phyloP scores from a whole-genome alignment of 2,113 vertebrate genomes.

The Pseudorhombus dupliciocellatus region DNA sequence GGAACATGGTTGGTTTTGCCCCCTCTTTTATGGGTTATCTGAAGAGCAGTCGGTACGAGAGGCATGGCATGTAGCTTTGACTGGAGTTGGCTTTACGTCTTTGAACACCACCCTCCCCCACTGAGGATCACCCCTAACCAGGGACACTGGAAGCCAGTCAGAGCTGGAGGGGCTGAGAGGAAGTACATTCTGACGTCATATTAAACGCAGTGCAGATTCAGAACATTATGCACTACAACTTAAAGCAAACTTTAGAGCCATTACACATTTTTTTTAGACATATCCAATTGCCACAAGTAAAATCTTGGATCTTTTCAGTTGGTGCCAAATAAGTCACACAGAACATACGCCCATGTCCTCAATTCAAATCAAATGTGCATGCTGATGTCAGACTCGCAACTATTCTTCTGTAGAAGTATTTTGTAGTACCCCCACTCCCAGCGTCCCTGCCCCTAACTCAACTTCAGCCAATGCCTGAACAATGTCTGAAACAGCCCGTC shows the following conservation, averaged over 20 bases:
- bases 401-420: no score
- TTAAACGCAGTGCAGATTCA: no score
- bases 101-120: constrained; percentile 35
- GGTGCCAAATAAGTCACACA: no score
- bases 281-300: no score
- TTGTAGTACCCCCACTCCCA: background rate
- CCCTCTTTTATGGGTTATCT: constrained; percentile 81
- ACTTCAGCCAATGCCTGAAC: constrained; percentile 70
- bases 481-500: constrained; percentile 55
- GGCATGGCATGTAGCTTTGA: constrained; percentile 71
- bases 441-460: constrained; percentile 47
- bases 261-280: background rate
- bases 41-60: constrained; percentile 70
- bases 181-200: background rate
- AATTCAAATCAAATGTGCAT: no score
- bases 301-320: no score
- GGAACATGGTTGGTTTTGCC: constrained; percentile 80
- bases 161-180: background rate
- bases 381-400: no score
- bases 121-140: constrained; percentile 18
- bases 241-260: background rate
- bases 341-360: no score
- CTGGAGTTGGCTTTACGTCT: constrained; percentile 67
- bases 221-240: no score
- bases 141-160: background rate